Conservation (phyloP, 1,140 invertebrate genomes). For the Lasioglossum baleicum region DNA sequence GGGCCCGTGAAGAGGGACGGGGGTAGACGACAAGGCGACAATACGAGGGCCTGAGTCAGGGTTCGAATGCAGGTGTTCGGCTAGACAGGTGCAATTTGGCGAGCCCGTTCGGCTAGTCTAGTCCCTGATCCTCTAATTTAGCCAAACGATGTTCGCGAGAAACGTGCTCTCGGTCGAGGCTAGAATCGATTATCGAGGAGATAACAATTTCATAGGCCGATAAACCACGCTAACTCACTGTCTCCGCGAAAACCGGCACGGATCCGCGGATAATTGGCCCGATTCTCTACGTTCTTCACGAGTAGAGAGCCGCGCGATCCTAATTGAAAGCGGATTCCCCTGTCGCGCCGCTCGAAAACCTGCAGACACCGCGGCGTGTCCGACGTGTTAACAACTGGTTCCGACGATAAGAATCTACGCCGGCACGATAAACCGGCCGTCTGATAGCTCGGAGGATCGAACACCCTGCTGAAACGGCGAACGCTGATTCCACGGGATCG, state of each 20-base stretch:
- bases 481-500: not conserved
- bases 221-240: conserved; percentile 32
- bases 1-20: conserved; percentile 22
- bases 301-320: not conserved
- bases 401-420: conserved; percentile 31
- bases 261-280: conserved; percentile 32
- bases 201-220: conserved; percentile 50
- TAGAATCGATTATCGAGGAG: conserved; percentile 24
- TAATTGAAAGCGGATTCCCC: conserved; percentile 24
- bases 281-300: conserved; percentile 21
- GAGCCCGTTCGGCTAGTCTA: conserved; percentile 38
- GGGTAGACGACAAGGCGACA: too few relatives aligned
- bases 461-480: not conserved
- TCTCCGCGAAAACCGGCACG: not conserved
- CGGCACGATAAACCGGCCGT: conserved; percentile 15
- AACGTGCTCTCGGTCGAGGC: not conserved
- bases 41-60: not conserved
- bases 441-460: conserved; percentile 6
- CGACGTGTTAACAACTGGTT: conserved; percentile 30
- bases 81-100: conserved; percentile 72
- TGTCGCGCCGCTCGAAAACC: conserved; percentile 18
- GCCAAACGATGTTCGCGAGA: not conserved
- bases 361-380: conserved; percentile 22
- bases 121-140: not conserved
- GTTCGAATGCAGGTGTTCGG: conserved; percentile 62